Conservation (phyloP, 2,113 vertebrate genomes). For the Amblyopsis rosae region DNA sequence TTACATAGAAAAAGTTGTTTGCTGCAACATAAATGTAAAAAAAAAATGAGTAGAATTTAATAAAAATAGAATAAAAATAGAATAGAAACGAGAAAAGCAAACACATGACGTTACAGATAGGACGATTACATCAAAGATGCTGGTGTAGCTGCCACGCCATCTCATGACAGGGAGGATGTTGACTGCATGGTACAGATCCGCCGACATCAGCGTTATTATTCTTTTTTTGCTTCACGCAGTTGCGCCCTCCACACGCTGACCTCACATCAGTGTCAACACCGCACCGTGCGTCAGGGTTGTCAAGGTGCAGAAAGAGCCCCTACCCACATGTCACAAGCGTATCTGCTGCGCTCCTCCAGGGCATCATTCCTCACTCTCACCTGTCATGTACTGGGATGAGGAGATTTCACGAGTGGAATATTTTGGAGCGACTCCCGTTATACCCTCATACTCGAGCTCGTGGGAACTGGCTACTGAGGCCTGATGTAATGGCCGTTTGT, state of each 20-base stretch:
- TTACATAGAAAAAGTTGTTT: no score
- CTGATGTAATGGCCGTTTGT: constrained; percentile 14
- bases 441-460: constrained; percentile 3
- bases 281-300: background rate
- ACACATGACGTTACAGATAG: background rate
- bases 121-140: background rate
- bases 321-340: background rate
- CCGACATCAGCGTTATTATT: constrained; percentile 39
- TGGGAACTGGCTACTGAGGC: background rate
- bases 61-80: no score
- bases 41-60: no score
- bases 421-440: constrained; percentile 23
- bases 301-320: constrained; percentile 37
- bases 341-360: constrained; percentile 26
- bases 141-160: constrained; percentile 12
- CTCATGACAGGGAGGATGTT: constrained; percentile 15
- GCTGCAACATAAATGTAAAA: no score
- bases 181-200: background rate
- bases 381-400: constrained; percentile 25
- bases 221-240: no score
- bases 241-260: constrained; percentile 20
- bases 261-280: constrained; percentile 30
- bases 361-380: constrained; percentile 47
- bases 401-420: constrained; percentile 39
- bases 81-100: background rate